Evolutionary conservation across 1,140 invertebrate genomes (phyloP).

Genomic region (Yoshiicerus persimilis): DNA sequence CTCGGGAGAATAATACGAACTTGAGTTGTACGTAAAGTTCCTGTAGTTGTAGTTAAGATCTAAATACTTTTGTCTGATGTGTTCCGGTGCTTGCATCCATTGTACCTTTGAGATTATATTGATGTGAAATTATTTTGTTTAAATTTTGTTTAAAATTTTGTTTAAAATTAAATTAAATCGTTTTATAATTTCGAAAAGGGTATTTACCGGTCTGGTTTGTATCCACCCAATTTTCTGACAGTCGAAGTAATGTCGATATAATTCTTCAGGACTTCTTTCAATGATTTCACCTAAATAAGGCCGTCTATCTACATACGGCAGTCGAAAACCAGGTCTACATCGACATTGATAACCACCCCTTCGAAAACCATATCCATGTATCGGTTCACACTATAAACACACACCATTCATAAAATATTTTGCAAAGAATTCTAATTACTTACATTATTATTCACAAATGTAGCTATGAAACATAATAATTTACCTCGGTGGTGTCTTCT

Average conservation of each 20-base stretch:
- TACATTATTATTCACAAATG: too few species aligned
- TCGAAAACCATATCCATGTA: constrained; percentile 92
- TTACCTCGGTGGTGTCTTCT: constrained; percentile 85
- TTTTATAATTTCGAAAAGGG: background rate
- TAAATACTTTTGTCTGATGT: constrained; percentile 70
- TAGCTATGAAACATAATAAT: too few species aligned
- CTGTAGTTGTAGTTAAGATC: constrained; percentile 72
- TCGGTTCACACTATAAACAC: constrained; percentile 79
- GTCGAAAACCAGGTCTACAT: constrained; percentile 79
- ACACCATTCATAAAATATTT: too few species aligned
- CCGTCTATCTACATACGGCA: constrained; percentile 80
- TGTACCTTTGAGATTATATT: too few species aligned
- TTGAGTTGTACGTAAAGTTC: constrained; percentile 57
- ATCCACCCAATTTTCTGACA: constrained; percentile 80
- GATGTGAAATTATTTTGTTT: too few species aligned
- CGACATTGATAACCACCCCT: constrained; percentile 94
- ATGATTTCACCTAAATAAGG: constrained; percentile 92
- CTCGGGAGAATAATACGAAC: background rate
- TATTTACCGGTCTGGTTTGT: constrained; percentile 61
- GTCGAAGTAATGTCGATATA: constrained; percentile 90
- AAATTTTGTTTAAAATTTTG: too few species aligned
- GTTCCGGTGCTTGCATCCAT: constrained; percentile 69
- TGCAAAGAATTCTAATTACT: background rate
- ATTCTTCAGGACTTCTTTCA: constrained; percentile 85
- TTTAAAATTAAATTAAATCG: too few species aligned